phyloP scores from a whole-genome alignment of 2,888 invertebrate genomes.

The Sinohyriopsis cumingii region DNA sequence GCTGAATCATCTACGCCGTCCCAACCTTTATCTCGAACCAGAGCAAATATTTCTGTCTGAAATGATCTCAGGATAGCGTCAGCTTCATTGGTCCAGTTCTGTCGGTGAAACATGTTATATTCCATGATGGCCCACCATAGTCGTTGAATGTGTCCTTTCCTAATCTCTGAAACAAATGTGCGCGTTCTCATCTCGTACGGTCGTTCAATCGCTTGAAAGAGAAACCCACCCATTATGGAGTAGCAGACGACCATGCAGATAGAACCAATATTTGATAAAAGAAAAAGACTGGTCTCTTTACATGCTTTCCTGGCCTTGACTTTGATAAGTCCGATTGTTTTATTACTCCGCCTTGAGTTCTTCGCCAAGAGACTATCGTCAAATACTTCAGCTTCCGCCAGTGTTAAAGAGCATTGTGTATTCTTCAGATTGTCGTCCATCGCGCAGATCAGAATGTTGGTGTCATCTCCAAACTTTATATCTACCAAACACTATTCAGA shows the following conservation, averaged over 20 bases:
- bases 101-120: slow-evolving; percentile 86
- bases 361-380: too few relatives aligned
- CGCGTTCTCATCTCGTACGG: slow-evolving; percentile 30
- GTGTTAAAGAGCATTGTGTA: too few relatives aligned
- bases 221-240: slow-evolving; percentile 35
- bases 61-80: slow-evolving; percentile 84
- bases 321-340: neutral
- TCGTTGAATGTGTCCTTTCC: slow-evolving; percentile 24
- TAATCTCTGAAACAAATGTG: slow-evolving; percentile 11
- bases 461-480: too few relatives aligned
- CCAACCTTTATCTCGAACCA: slow-evolving; percentile 85
- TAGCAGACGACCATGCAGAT: slow-evolving; percentile 38
- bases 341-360: too few relatives aligned
- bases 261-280: slow-evolving; percentile 42
- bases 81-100: slow-evolving; percentile 90
- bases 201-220: slow-evolving; percentile 36
- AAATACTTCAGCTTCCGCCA: too few relatives aligned
- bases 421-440: too few relatives aligned
- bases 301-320: neutral
- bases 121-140: slow-evolving; percentile 91
- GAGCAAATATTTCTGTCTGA: slow-evolving; percentile 84
- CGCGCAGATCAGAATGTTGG: too few relatives aligned
- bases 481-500: too few relatives aligned
- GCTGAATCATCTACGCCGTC: slow-evolving; percentile 76
- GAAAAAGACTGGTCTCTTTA: slow-evolving; percentile 22